Evolutionary conservation across 2,113 vertebrate genomes (phyloP).

Genomic region (Lycaon pictus): DNA sequence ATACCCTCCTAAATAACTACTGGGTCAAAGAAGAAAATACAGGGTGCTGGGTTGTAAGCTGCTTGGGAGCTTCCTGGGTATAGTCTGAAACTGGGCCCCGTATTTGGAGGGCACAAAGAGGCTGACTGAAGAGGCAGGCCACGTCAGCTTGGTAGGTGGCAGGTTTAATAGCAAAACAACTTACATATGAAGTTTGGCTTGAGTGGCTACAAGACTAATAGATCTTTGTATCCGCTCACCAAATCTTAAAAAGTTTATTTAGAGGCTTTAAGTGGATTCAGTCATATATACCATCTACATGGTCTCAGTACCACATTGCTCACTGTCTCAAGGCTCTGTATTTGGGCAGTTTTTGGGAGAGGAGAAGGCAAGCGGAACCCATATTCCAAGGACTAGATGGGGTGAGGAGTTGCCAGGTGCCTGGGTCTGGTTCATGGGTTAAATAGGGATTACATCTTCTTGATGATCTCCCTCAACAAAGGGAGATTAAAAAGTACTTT

Average conservation of each 20-base stretch:
- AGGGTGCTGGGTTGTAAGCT: background rate
- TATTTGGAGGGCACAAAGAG: background rate
- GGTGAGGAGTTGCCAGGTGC: background rate
- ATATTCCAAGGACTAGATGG: background rate
- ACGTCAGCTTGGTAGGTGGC: background rate
- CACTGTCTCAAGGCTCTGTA: background rate
- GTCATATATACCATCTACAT: background rate
- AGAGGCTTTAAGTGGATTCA: background rate
- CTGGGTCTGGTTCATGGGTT: background rate
- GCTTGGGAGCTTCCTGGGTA: background rate
- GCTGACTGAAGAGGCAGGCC: background rate
- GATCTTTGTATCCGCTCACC: background rate
- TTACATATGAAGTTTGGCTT: background rate
- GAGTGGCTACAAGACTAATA: background rate
- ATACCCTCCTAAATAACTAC: background rate
- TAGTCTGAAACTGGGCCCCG: background rate
- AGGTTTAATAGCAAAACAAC: background rate
- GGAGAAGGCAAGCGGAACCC: background rate
- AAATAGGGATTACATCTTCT: background rate
- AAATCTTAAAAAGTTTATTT: background rate
- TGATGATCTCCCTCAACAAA: background rate
- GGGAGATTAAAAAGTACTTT: background rate
- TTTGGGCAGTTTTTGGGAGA: background rate
- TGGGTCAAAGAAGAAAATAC: background rate
- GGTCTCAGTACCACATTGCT: background rate